A percentile compares a stretch with the other conserved stretches of the same genome.
Evolutionary conservation across 2,113 vertebrate species (phyloP).

Genomic region (Rhegmatorhina hoffmannsi): DNA sequence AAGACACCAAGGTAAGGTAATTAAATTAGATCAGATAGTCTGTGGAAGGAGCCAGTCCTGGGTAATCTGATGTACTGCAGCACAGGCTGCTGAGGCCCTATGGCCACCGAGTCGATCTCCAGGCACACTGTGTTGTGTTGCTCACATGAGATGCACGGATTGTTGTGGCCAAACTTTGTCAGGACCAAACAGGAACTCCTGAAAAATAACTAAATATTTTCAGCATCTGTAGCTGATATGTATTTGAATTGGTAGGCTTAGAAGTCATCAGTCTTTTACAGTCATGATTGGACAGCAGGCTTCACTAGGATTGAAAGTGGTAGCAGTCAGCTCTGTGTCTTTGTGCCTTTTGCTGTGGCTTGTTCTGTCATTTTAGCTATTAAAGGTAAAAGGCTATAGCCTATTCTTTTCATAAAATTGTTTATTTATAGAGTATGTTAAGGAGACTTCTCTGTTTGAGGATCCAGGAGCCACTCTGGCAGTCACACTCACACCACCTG

Average conservation of each 20-base stretch:
- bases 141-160: neutral
- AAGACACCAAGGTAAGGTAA: neutral
- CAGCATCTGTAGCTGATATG: neutral
- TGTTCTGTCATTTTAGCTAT: neutral
- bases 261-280: neutral
- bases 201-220: neutral
- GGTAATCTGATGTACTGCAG: neutral
- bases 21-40: neutral
- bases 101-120: fast-evolving
- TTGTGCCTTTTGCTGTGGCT: neutral
- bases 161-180: neutral
- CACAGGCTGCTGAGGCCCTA: neutral
- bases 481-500: neutral
- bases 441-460: neutral
- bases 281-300: neutral
- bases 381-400: neutral
- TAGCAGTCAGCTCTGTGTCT: neutral
- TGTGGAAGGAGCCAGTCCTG: neutral
- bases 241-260: neutral
- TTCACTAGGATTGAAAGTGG: neutral
- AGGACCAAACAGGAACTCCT: neutral
- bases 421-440: neutral
- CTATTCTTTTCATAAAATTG: neutral
- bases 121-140: neutral
- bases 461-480: neutral